A percentile compares a stretch with the other conserved stretches of the same genome.
Evolutionary conservation across 2,113 vertebrate genomes (phyloP).

Genomic region (Ariopsis seemanni): DNA sequence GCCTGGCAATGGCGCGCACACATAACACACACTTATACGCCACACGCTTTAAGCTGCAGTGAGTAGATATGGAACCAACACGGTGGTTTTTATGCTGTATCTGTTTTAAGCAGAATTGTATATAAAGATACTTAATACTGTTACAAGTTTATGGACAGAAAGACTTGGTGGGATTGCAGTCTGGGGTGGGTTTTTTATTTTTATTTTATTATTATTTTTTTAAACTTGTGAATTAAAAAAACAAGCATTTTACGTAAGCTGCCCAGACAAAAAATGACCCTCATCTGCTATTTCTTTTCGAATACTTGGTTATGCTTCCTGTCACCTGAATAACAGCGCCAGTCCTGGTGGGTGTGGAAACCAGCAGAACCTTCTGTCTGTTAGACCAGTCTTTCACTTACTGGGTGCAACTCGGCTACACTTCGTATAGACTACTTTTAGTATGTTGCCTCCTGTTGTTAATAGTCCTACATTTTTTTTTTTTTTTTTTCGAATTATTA

Average conservation of each 20-base stretch:
- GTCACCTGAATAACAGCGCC: no score
- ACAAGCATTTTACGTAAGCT: neutral
- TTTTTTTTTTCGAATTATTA: neutral
- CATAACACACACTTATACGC: neutral
- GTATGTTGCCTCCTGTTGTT: neutral
- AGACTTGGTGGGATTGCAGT: neutral
- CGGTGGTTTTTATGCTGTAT: neutral
- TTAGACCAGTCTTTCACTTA: neutral
- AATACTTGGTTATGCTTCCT: neutral
- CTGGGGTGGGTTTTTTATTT: neutral
- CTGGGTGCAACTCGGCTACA: neutral
- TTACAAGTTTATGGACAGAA: constrained; percentile 9
- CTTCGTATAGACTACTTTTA: neutral
- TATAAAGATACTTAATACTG: constrained; percentile 27
- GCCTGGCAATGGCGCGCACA: neutral
- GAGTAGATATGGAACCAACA: neutral
- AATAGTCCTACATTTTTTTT: neutral
- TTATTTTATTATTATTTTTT: neutral
- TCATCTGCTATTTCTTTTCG: neutral
- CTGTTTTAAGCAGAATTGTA: constrained; percentile 24
- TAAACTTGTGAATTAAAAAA: neutral
- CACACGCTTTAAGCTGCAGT: constrained; percentile 19
- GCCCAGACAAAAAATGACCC: neutral
- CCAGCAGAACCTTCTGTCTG: neutral
- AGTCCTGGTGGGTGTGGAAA: neutral